Base-by-base conservation (phyloP, 1,140 invertebrate genomes). In the Pogonomyrmex barbatus region DNA sequence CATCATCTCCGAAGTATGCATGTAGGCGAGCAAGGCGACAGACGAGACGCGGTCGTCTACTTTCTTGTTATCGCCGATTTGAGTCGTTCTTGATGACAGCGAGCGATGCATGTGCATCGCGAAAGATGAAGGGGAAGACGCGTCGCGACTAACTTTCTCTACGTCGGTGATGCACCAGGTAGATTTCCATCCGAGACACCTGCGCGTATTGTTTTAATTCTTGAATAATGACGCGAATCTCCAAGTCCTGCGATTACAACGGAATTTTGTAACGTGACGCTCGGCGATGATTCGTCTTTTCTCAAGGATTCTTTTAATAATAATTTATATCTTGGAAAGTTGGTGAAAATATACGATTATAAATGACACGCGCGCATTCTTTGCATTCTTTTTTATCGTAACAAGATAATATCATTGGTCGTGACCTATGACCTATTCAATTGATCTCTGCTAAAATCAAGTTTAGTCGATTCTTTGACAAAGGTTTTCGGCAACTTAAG, bases 131-230 rank as follows among this genome's bases (percentile, higher is more conserved):
- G 68, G 71, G 60, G 67, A 52, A 56, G 65, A 12, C 54, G 68
- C 68, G 24, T 47, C 68, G 39, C 56, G 54, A 33, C 79, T 82
- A 14, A 83, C 79, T 83, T 83, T 83, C 79, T 83, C 65, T 81
- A 39, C 52, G 36, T 81, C 47, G 42, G 50, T 68, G 76, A 24
- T 76, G 8, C 36, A 33, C 24, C 65, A 70, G n/a, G 68, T 39
- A 17, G 12, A 83, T 75, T 83, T 83, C 68, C 68, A 68, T 81
- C 24, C n/a, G 24, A 33, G 36, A 42, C 78, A 70, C 45, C 68
- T 47, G 79, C 47, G 14, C 30, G 42, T 50, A 73, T 73, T 82
- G 54, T 73, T 73, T 83, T 62, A 58, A 81, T 70, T 83, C 47
- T 60, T 14, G 39, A 50, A 60, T 50, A 60, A 50, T 17, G 17